Percentiles rank a stretch among this genome's conserved stretches.
These are phyloP conservation scores for Percopsis omiscomaycus DNA, from an alignment of 2,797 vertebrate species.

Conservation along the genomic window DNA sequence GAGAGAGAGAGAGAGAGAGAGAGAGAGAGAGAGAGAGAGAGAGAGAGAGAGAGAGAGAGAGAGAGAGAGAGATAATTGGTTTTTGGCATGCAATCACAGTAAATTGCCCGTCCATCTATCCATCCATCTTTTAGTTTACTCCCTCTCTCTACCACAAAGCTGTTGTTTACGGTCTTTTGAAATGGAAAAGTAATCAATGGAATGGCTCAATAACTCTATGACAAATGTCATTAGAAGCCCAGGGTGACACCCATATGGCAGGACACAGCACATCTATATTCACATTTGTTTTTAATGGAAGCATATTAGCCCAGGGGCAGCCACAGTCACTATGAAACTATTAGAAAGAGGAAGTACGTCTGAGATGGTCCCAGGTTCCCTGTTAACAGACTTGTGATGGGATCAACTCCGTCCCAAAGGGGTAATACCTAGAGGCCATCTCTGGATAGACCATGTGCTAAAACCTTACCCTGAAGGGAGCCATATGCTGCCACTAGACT, in stretches of 20 bases:
- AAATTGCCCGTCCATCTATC: neutral
- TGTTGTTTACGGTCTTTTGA: constrained; percentile 7
- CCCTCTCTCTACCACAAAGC: neutral
- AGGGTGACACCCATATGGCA: constrained; percentile 14
- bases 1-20: too few relatives aligned
- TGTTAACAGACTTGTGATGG: constrained; percentile 21
- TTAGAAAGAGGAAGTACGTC: neutral
- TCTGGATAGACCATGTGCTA: constrained; percentile 44
- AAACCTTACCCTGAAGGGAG: constrained; percentile 58
- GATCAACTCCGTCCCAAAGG: constrained; percentile 27
- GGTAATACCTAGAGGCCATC: constrained; percentile 60
- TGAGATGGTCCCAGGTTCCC: neutral
- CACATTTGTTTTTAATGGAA: constrained; percentile 12
- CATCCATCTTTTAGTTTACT: neutral
- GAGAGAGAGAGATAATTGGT: neutral
- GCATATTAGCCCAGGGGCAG: neutral
- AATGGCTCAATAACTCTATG: constrained; percentile 29
- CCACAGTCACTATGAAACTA: neutral
- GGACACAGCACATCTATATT: neutral
- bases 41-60: too few relatives aligned
- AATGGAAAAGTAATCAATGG: constrained; percentile 20
- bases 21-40: too few relatives aligned
- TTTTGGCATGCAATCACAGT: constrained; percentile 5
- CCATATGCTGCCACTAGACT: constrained; percentile 61
- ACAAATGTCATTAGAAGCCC: constrained; percentile 5